phyloP scores from a whole-genome alignment of 2,113 vertebrate genomes.

The Odontesthes bonariensis region DNA sequence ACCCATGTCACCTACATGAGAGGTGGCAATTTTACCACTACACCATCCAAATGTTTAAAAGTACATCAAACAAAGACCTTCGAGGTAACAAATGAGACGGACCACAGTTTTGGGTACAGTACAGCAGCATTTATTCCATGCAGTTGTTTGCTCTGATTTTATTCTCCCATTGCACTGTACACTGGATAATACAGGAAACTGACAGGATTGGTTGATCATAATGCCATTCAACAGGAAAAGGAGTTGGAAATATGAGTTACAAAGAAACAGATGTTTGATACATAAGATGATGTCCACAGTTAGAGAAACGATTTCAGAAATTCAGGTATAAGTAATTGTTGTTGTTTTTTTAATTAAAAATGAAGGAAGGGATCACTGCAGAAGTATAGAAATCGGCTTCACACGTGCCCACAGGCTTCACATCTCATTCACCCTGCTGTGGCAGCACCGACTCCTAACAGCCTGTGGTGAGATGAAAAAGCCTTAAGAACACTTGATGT shows the following conservation, averaged over 20 bases:
- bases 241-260: slow-evolving; percentile 58
- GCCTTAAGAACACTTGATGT: slow-evolving; percentile 19
- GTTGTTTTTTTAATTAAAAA: slow-evolving; percentile 45
- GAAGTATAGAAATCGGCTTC: slow-evolving; percentile 36
- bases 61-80: background rate
- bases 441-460: slow-evolving; percentile 48
- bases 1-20: too few relatives aligned
- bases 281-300: slow-evolving; percentile 64
- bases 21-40: too few relatives aligned
- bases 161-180: slow-evolving; percentile 88
- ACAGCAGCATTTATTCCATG: slow-evolving; percentile 97
- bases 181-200: slow-evolving; percentile 84
- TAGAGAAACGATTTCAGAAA: slow-evolving; percentile 72
- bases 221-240: slow-evolving; percentile 76
- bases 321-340: slow-evolving; percentile 59
- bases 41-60: too few relatives aligned
- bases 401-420: slow-evolving; percentile 10
- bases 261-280: slow-evolving; percentile 66
- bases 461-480: slow-evolving; percentile 17
- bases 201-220: slow-evolving; percentile 82
- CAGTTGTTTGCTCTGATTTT: slow-evolving; percentile 91
- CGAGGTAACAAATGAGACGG: slow-evolving; percentile 24
- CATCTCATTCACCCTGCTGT: slow-evolving; percentile 53
- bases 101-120: slow-evolving; percentile 80
- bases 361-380: slow-evolving; percentile 42